Conservation (phyloP, 2,888 invertebrate species). For the Blomia tropicalis region DNA sequence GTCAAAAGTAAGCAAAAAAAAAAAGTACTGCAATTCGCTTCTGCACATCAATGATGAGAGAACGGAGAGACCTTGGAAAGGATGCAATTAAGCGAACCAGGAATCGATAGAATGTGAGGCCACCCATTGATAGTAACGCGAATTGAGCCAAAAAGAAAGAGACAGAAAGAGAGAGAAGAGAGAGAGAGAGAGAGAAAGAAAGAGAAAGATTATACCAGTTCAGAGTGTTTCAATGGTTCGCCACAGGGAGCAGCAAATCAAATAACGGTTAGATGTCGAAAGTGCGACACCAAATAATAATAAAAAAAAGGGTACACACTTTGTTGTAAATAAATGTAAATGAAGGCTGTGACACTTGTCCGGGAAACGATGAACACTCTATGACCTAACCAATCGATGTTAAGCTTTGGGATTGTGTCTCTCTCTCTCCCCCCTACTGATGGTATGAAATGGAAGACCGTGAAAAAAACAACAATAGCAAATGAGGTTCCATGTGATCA, state of each 20-base stretch:
- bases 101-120: background rate
- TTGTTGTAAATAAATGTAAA: too few species aligned
- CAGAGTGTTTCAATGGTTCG: background rate
- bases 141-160: background rate
- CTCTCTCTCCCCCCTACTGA: too few species aligned
- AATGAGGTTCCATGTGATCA: too few species aligned
- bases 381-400: too few species aligned
- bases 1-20: background rate
- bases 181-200: background rate
- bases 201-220: background rate
- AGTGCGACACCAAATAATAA: background rate
- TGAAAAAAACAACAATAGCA: too few species aligned
- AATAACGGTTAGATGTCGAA: too few species aligned
- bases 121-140: background rate
- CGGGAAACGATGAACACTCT: too few species aligned
- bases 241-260: background rate
- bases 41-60: background rate
- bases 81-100: background rate
- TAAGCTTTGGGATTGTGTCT: too few species aligned
- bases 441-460: too few species aligned
- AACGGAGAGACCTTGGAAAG: background rate
- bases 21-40: background rate
- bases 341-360: too few species aligned
- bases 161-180: background rate
- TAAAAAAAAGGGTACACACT: too few species aligned